Conservation (phyloP, 2,888 invertebrate species). For the Epinotia ramella region DNA sequence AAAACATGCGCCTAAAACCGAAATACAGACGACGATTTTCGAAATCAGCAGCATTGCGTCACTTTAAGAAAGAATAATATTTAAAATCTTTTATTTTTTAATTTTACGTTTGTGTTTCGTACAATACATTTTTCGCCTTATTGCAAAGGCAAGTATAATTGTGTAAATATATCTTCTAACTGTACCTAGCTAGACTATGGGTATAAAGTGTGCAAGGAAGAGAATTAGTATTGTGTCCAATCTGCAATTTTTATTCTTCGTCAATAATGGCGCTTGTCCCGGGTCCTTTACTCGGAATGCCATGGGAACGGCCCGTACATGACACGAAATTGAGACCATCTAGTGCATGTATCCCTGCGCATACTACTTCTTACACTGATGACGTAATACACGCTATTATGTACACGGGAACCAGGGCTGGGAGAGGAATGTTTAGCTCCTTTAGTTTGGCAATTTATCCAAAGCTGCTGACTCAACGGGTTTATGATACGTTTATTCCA, state of each 20-base stretch:
- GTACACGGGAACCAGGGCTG: neutral
- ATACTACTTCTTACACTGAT: constrained; percentile 21
- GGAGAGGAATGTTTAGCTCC: constrained; percentile 9
- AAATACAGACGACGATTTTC: no score
- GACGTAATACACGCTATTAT: constrained; percentile 21
- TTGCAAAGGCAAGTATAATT: no score
- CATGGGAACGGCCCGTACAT: constrained; percentile 75
- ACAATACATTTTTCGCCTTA: no score
- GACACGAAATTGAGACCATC: constrained; percentile 72
- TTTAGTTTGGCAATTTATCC: neutral
- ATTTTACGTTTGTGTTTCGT: no score
- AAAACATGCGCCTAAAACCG: no score
- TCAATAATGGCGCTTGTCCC: constrained; percentile 68
- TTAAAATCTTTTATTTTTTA: no score
- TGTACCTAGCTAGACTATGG: no score
- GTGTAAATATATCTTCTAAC: no score
- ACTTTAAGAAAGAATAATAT: no score
- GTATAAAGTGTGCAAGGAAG: neutral
- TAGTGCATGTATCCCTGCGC: constrained; percentile 38
- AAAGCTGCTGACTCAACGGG: neutral
- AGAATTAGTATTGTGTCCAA: neutral
- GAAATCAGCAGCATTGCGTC: no score
- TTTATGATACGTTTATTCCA: neutral
- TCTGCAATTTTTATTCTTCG: constrained; percentile 53
- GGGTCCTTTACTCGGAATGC: constrained; percentile 70